Evolutionary conservation across 1,140 invertebrate genomes (phyloP).

Genomic region (silkworm (Bombyx mori)): ASM3026992v2 NC_085116.1:7176001-7176500

Average conservation of each 20-base stretch:
- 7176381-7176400: conserved; percentile 24
- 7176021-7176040: no score
- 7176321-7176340: conserved; percentile 38
- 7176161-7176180: conserved; percentile 39
- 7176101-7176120: conserved; percentile 61
- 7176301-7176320: conserved; percentile 55
- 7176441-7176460: conserved; percentile 20
- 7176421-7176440: conserved; percentile 8
- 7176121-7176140: conserved; percentile 66
- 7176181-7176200: conserved; percentile 58
- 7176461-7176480: conserved; percentile 35
- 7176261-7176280: conserved; percentile 41
- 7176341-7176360: conserved; percentile 14
- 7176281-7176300: conserved; percentile 61
- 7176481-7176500: conserved; percentile 13
- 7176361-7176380: conserved; percentile 3
- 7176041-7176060: neutral
- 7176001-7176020: no score
- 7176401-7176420: conserved; percentile 18
- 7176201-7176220: conserved; percentile 66
- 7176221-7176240: conserved; percentile 40
- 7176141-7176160: conserved; percentile 60
- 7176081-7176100: conserved; percentile 59
- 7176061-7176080: conserved; percentile 24
- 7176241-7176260: conserved; percentile 31